Conservation (phyloP, 2,113 vertebrate species). For the Gavialis gangeticus region DNA sequence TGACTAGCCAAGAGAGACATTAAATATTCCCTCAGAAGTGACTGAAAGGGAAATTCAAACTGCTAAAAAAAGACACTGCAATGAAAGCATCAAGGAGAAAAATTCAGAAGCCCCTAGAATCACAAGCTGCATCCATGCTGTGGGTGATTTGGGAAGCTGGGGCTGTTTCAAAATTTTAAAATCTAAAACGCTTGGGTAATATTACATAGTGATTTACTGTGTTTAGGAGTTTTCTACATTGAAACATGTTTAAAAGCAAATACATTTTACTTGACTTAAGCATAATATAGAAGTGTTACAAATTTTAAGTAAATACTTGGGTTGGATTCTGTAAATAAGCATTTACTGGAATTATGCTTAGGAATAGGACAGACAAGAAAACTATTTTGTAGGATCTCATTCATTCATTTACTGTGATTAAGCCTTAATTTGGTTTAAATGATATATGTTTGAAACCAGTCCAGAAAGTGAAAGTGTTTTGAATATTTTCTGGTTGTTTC, state of each 20-base stretch:
- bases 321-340: neutral
- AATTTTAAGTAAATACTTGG: neutral
- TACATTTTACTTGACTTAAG: neutral
- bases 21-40: neutral
- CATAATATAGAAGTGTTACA: neutral
- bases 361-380: neutral
- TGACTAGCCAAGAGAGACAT: neutral
- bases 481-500: neutral
- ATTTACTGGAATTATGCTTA: neutral
- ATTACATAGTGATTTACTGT: neutral
- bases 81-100: neutral
- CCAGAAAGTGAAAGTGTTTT: neutral
- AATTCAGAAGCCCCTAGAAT: neutral
- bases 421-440: neutral
- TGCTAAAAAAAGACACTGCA: neutral
- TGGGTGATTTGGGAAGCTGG: accelerated
- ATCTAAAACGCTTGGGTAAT: neutral
- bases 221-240: neutral
- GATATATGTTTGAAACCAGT: neutral
- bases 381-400: neutral
- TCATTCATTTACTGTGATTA: neutral
- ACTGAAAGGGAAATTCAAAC: neutral
- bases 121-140: neutral
- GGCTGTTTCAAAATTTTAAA: neutral
- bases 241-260: neutral